These are phyloP conservation scores for Enteromius fasciolatus DNA, from an alignment of 2,797 vertebrate species.

Conservation along the genomic window DNA sequence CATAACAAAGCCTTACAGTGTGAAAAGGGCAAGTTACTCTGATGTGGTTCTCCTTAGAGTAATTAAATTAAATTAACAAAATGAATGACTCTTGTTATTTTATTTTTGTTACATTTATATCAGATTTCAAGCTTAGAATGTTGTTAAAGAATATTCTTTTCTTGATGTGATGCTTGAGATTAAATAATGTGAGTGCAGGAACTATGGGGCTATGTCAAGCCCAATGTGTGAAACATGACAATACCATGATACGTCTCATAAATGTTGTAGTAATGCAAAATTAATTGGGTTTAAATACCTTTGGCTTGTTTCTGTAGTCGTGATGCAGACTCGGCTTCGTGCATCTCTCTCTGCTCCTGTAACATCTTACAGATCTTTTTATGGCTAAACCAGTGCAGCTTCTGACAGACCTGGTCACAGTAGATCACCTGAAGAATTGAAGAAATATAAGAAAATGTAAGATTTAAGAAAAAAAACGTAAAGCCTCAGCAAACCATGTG, in stretches of 20 bases:
- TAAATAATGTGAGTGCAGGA: background rate
- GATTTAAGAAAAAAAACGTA: background rate
- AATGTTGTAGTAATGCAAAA: slow-evolving; percentile 2
- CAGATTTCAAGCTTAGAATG: background rate
- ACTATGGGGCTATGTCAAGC: background rate
- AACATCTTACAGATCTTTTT: slow-evolving; percentile 92
- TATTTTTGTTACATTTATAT: background rate
- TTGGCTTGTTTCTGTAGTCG: slow-evolving; percentile 77
- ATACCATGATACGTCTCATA: background rate
- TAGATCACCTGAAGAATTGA: slow-evolving; percentile 87
- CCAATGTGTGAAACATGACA: background rate
- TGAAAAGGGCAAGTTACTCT: background rate
- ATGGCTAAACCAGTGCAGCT: slow-evolving; percentile 96
- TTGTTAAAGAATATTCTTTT: background rate
- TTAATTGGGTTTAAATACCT: slow-evolving; percentile 60
- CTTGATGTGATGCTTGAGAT: background rate
- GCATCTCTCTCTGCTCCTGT: slow-evolving; percentile 86
- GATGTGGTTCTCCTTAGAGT: background rate
- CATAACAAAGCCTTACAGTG: background rate
- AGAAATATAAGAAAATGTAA: background rate
- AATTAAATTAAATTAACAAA: background rate
- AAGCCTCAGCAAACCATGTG: background rate
- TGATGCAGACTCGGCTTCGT: slow-evolving; percentile 83
- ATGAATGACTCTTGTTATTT: background rate
- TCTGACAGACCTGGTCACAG: slow-evolving; percentile 92